Evolutionary conservation across 2,113 vertebrate genomes (phyloP).

Genomic region (Peromyscus californicus): DNA sequence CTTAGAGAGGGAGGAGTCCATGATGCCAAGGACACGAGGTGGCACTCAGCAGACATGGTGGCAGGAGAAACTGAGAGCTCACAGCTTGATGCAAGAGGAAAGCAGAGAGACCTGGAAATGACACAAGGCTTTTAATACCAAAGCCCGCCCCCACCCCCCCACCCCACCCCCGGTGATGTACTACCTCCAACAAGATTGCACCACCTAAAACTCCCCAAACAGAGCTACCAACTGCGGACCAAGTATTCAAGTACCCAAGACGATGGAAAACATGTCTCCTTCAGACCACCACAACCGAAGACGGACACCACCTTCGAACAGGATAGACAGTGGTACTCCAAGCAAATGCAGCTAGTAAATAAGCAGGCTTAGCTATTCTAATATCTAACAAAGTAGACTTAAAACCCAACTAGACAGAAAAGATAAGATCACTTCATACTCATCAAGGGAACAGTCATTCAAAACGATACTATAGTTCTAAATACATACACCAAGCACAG

Average conservation of each 20-base stretch:
- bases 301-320: background rate
- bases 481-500: background rate
- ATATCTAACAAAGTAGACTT: background rate
- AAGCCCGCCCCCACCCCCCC: background rate
- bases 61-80: background rate
- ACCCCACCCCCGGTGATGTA: background rate
- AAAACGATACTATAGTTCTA: background rate
- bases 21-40: background rate
- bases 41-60: background rate
- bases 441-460: background rate
- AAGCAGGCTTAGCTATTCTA: background rate
- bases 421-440: background rate
- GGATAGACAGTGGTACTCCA: background rate
- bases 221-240: background rate
- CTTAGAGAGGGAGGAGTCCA: background rate
- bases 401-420: background rate
- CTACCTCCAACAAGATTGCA: background rate
- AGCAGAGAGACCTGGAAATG: background rate
- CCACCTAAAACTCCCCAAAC: background rate
- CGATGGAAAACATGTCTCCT: background rate
- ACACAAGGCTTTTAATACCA: background rate
- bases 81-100: background rate
- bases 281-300: background rate
- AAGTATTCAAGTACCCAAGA: background rate
- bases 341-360: background rate